phyloP scores from a whole-genome alignment of 2,888 invertebrate genomes.

The Lithophane leautieri region DNA sequence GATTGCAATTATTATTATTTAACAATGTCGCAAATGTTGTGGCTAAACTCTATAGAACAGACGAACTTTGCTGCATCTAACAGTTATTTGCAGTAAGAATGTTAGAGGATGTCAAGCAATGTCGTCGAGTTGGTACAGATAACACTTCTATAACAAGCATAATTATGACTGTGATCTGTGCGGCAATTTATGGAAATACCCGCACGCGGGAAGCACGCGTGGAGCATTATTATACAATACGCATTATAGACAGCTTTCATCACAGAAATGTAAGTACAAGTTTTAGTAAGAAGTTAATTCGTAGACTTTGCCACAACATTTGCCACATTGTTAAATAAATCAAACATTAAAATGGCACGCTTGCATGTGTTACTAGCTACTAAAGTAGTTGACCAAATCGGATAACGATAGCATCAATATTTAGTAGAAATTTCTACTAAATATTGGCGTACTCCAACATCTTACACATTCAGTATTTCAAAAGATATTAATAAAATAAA shows the following conservation, averaged over 20 bases:
- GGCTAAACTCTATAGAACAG: background rate
- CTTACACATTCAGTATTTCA: too few species aligned
- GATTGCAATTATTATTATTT: constrained; percentile 8
- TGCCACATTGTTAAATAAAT: constrained; percentile 16
- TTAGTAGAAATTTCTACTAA: too few species aligned
- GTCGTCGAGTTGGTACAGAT: background rate
- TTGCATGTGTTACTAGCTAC: too few species aligned
- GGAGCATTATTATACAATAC: too few species aligned
- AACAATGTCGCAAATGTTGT: background rate
- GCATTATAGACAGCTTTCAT: too few species aligned
- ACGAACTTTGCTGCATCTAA: background rate
- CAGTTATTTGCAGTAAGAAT: background rate
- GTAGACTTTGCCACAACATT: too few species aligned
- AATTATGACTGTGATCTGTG: background rate
- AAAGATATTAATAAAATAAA: too few species aligned
- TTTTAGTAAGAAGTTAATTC: too few species aligned
- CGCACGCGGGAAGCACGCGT: constrained; percentile 9
- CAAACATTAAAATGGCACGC: background rate
- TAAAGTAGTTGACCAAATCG: too few species aligned
- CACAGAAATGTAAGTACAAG: too few species aligned
- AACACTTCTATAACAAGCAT: background rate
- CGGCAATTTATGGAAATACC: background rate
- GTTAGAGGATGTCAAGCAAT: background rate
- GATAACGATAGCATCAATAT: too few species aligned
- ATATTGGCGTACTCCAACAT: too few species aligned